Percentiles rank a stretch among this genome's conserved stretches.
phyloP scores from a whole-genome alignment of 1,140 invertebrate genomes.

The Zaprionus taronus region DNA sequence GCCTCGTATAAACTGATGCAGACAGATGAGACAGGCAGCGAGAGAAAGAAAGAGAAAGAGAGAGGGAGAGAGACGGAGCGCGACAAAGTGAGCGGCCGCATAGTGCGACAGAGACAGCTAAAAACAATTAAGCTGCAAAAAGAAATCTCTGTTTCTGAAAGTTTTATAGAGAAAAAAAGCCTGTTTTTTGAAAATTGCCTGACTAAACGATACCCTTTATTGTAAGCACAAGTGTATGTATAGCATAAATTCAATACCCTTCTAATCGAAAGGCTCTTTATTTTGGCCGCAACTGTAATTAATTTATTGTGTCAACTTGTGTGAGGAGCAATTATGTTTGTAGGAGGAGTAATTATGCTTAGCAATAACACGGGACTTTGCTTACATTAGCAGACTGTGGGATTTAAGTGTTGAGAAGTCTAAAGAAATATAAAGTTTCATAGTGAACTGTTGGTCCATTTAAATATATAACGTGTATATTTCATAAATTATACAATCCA shows the following conservation, averaged over 20 bases:
- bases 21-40: constrained; percentile 13
- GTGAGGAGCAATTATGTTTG: neutral
- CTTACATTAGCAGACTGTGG: neutral
- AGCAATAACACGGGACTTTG: too few species aligned
- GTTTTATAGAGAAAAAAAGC: constrained; percentile 23
- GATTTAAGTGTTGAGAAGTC: too few species aligned
- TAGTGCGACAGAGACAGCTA: constrained; percentile 10
- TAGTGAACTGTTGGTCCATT: too few species aligned
- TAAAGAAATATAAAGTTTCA: too few species aligned
- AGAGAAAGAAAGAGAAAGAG: constrained; percentile 6
- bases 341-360: neutral
- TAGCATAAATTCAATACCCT: too few species aligned
- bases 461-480: neutral
- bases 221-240: neutral
- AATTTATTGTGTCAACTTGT: too few species aligned
- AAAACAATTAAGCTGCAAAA: constrained; percentile 77
- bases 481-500: neutral
- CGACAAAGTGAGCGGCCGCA: neutral
- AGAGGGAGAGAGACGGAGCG: constrained; percentile 14
- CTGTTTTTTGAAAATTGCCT: neutral
- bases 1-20: constrained; percentile 74
- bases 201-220: constrained; percentile 2
- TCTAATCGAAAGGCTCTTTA: neutral
- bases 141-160: constrained; percentile 57
- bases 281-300: neutral